Evolutionary conservation across 2,888 invertebrate genomes (phyloP), one percentile per base, ranked within the genome.

Genomic region (Megaustenia siamemsis): DNA sequence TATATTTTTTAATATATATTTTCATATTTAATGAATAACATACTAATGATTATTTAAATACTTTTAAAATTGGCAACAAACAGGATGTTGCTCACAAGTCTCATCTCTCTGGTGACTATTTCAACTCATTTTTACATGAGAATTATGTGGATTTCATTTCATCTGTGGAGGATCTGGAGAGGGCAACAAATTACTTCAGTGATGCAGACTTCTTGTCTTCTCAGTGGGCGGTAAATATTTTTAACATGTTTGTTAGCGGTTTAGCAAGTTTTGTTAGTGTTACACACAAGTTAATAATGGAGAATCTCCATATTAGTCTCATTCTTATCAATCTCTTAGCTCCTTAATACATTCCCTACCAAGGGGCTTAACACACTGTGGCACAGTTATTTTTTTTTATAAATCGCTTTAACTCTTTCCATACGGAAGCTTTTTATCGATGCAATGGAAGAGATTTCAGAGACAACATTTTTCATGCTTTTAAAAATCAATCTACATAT

Each of bases 141-240:
- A 94, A 94, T 89, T 94, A 94, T 94, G 93, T 96, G 40, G 95
- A 96, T 8, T 97, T 97, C 91, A 96, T 96, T 91, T 95, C 95
- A 0, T 95, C 95, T 83, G 95, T 97, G 35, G 95, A 96, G 56
- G 95, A 96, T 89, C 94, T 95, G 0, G 94, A 95, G 38, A 93
- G 94, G 82, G 96, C 96, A 3, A 94, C 96, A 0, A 95, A 96
- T 80, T 95, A 95, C 83, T 94, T 98, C 63, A 97, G 97, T 91
- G 94, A 96, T 83, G 95, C 96, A 0, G 97, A 97, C 90, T 94
- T 95, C 66, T 95, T 97, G 95, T 97, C 97, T 94, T 95, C 94
- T 6, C 91, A 93, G 35, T 94, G 94, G 94, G 90, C 90, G 66
- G 94, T 93, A 89, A 88, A 91, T 24, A 15, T n/a, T 8, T 5